A percentile compares a stretch with the other conserved stretches of the same genome.
Conservation (phyloP, 2,888 invertebrate genomes). For the Fragum whitleyi region DNA sequence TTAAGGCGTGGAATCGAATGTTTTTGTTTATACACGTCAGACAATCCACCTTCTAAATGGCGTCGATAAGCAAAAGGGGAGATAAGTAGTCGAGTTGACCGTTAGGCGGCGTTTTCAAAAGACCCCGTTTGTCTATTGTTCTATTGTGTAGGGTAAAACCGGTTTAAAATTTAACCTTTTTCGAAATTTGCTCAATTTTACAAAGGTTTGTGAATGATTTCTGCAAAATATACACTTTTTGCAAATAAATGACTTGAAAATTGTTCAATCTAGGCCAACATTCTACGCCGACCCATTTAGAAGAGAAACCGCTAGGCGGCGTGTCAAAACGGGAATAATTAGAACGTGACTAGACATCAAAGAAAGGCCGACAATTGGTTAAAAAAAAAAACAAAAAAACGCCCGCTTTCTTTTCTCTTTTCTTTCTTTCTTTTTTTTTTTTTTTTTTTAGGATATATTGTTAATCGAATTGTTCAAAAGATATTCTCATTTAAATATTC, state of each 20-base stretch:
- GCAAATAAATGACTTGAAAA: no score
- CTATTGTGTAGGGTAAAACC: slow-evolving; percentile 1
- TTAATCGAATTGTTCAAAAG: no score
- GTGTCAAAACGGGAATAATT: slow-evolving; percentile 1
- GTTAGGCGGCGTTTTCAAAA: slow-evolving; percentile 25
- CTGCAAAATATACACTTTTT: no score
- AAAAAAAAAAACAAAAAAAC: no score
- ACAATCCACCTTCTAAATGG: slow-evolving; percentile 18
- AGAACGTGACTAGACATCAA: not conserved
- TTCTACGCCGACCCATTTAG: not conserved
- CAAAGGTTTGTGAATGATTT: no score
- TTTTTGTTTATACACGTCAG: not conserved
- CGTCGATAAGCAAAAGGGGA: slow-evolving; percentile 23
- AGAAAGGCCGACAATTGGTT: not conserved
- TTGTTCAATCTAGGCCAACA: no score
- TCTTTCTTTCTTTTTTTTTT: no score
- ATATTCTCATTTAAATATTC: no score
- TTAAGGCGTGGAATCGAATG: not conserved
- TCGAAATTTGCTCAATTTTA: no score
- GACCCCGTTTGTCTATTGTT: not conserved
- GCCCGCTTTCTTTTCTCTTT: no score
- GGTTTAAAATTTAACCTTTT: no score
- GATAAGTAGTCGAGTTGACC: slow-evolving; percentile 13
- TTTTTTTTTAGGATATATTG: no score
- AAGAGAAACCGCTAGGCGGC: slow-evolving; percentile 15